Evolutionary conservation across 35 echinoderm and acorn worm genomes (phyloP), one percentile per base, ranked within the genome.

Genomic region (Heliocidaris erythrogramma): DNA sequence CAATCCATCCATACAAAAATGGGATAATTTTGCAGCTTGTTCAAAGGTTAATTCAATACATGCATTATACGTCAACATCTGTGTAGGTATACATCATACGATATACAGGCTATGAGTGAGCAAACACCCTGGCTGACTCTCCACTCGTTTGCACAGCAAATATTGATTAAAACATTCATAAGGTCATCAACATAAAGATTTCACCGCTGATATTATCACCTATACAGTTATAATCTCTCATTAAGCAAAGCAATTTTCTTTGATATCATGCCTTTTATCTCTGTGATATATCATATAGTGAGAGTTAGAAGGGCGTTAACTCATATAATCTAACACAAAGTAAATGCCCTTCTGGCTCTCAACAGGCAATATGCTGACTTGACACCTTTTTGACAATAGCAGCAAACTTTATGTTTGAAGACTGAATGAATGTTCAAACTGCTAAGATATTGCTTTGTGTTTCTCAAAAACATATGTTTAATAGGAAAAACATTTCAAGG

Each of bases 141-240:
- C 65, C 27, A 6, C 27, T 78, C 18, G 65, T 78, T 78, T 78
- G 65, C 21, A 78, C 21, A n/a, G 65, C 17, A 78, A 78, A 78
- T 78, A 78, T 78, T 78, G 65, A 78, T 78, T n/a, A 9, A 78
- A 78, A 78, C 65, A 78, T 78, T 78, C 21, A 78, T 78, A 78
- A 78, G 65, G 65, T 21, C 65, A n/a, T 60, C 13, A 60, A 18
- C 59, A 59, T 78, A 27, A 78, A 78, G 65, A n/a, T 78, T 78
- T 78, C 65, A 78, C n/a, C 21, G 65, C 27, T n/a, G 65, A 78
- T 0, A 78, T 78, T n/a, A 78, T 78, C 65, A 17, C 21, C 18
- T 78, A 18, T 60, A 60, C 27, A 78, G 65, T 78, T 78, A n/a
- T 78, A 78, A 78, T 78, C 65, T 78, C 65, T 18, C 5, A 2